These are phyloP conservation scores for Castor canadensis DNA, from an alignment of 2,113 vertebrate genomes.

Conservation along the genomic window DNA sequence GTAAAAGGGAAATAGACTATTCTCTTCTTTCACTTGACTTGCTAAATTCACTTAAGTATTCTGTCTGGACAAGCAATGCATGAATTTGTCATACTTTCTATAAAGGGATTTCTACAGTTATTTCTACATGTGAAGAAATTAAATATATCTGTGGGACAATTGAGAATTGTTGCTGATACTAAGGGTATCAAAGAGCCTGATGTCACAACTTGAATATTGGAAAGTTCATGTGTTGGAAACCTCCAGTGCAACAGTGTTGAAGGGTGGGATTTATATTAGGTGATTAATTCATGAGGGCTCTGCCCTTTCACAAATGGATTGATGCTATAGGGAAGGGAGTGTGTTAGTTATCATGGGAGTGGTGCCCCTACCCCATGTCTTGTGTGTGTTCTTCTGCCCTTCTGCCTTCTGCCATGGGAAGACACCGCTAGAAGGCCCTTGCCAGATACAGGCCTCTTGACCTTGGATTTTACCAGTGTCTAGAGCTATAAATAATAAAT, in stretches of 20 bases:
- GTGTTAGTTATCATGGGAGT: not conserved
- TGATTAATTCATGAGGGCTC: not conserved
- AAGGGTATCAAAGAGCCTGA: not conserved
- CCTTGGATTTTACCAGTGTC: not conserved
- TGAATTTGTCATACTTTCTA: not conserved
- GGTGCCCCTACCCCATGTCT: not conserved
- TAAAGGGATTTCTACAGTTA: not conserved
- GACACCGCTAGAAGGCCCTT: not conserved
- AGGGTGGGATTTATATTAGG: no score
- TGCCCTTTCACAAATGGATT: no score
- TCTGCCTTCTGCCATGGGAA: not conserved
- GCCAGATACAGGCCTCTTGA: not conserved
- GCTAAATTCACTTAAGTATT: not conserved
- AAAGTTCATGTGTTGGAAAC: not conserved
- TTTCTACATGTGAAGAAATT: not conserved
- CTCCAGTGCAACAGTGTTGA: not conserved
- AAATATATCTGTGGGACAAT: not conserved
- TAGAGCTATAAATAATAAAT: not conserved
- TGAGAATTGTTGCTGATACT: not conserved
- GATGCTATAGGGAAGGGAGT: not conserved
- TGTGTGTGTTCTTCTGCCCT: not conserved
- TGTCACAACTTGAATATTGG: not conserved
- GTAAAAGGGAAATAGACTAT: not conserved
- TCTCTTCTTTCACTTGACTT: not conserved
- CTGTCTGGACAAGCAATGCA: not conserved